Conservation (phyloP, 1,140 invertebrate species). For the Papilio polyxenes region DNA sequence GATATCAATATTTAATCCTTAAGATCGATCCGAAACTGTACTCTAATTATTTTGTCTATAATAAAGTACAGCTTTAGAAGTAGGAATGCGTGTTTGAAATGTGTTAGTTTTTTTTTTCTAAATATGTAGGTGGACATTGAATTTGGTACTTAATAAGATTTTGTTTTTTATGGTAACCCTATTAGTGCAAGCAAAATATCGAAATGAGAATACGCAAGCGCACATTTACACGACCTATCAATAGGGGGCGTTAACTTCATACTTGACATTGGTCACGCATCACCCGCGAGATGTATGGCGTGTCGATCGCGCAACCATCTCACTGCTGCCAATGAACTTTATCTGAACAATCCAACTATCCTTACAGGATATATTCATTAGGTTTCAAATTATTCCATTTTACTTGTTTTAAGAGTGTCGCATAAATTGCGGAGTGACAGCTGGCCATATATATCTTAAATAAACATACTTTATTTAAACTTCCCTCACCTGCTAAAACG, state of each 20-base stretch:
- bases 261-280: constrained; percentile 41
- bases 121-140: too few relatives aligned
- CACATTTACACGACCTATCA: constrained; percentile 39
- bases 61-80: too few relatives aligned
- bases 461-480: too few relatives aligned
- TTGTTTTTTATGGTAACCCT: constrained; percentile 9
- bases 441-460: too few relatives aligned
- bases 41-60: too few relatives aligned
- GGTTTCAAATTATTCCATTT: background rate
- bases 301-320: background rate
- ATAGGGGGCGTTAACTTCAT: constrained; percentile 31
- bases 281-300: constrained; percentile 22
- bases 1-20: too few relatives aligned
- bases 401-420: too few relatives aligned
- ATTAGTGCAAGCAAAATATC: constrained; percentile 11
- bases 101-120: too few relatives aligned
- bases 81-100: too few relatives aligned
- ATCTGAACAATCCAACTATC: background rate
- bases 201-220: constrained; percentile 42
- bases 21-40: too few relatives aligned
- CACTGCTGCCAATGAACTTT: constrained; percentile 1
- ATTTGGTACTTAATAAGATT: background rate
- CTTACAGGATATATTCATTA: background rate
- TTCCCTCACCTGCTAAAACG: too few relatives aligned
- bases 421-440: too few relatives aligned